A percentile compares a stretch with the other conserved stretches of the same genome.
Evolutionary conservation across 2,888 invertebrate genomes (phyloP).

Genomic region (Portevinia maculata): DNA sequence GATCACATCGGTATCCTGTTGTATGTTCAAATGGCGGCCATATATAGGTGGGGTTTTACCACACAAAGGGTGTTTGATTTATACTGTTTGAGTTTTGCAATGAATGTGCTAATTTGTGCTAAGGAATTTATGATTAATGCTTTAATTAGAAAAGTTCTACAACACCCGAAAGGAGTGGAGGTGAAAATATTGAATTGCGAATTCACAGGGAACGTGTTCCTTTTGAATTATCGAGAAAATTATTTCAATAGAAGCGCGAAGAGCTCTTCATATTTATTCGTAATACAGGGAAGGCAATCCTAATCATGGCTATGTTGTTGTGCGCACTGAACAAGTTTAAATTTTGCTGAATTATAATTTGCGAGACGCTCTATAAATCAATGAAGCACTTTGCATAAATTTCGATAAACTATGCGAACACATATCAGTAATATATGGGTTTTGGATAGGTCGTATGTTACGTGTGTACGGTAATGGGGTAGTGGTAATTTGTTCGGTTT

Average conservation of each 20-base stretch:
- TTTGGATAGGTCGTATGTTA: no score
- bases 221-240: conserved; percentile 20
- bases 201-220: neutral
- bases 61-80: conserved; percentile 47
- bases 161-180: conserved; percentile 11
- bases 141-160: conserved; percentile 47
- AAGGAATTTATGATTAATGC: conserved; percentile 62
- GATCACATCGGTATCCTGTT: neutral
- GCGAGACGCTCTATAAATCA: neutral
- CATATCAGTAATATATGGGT: no score
- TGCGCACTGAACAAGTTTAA: neutral
- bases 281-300: neutral
- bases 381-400: neutral
- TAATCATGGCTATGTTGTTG: neutral
- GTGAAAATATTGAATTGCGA: conserved; percentile 19
- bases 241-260: neutral
- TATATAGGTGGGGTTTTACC: neutral
- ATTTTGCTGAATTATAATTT: neutral
- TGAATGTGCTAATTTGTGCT: conserved; percentile 64
- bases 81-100: conserved; percentile 60
- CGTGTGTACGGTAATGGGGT: no score
- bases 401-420: neutral
- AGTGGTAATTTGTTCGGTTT: no score
- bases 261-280: neutral
- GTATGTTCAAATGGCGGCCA: neutral